Base-by-base conservation (phyloP, 2,797 vertebrate species). In the Intellagama lesueurii region DNA sequence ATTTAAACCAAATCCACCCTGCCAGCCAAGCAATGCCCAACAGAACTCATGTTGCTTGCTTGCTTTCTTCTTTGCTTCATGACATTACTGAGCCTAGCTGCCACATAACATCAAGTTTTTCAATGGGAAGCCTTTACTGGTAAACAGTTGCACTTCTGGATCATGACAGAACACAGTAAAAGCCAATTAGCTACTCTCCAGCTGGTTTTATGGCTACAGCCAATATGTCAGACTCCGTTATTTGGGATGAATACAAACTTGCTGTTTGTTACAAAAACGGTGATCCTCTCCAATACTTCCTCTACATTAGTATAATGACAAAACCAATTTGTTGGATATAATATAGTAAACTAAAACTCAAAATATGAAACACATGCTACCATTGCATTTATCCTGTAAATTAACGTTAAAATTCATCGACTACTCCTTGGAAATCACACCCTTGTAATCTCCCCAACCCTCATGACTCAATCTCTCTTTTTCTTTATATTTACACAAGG, bases 71-170 rank as follows among this genome's bases (percentile, higher is more conserved):
- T n/a, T 81, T 83, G 90, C 82, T 90, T 90, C 70, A 80, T 88
- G 78, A 81, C 66, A 78, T 1, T 47, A 3, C 28, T 83, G 0
- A 0, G 76, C 79, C 77, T 85, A 47, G 0, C 26, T 89, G 52
- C 30, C 32, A 64, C 2, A 44, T 19, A 82, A 83, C 47, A 70
- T 77, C 35, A 78, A n/a, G 90, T 90, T 87, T 92, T 92, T 81
- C 88, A 86, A 3, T 73, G 86, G 91, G 87, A 94, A 93, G 90
- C 22, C 82, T 79, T 86, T 35, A 82, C 72, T 88, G 24, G 47
- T 66, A 44, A 76, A 69, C 40, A 35, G 52, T 19, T 90, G 86
- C 85, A 76, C 52, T 89, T 83, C 79, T 83, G 84, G 80, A 87
- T 83, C 85, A 88, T 87, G 78, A 88, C n/a, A 92, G 77, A 72